Evolutionary conservation across 37 sponge, comb jelly and placozoan species (phyloP), one percentile per base, ranked within the genome.

Genomic region (Aplysina aerophoba): DNA sequence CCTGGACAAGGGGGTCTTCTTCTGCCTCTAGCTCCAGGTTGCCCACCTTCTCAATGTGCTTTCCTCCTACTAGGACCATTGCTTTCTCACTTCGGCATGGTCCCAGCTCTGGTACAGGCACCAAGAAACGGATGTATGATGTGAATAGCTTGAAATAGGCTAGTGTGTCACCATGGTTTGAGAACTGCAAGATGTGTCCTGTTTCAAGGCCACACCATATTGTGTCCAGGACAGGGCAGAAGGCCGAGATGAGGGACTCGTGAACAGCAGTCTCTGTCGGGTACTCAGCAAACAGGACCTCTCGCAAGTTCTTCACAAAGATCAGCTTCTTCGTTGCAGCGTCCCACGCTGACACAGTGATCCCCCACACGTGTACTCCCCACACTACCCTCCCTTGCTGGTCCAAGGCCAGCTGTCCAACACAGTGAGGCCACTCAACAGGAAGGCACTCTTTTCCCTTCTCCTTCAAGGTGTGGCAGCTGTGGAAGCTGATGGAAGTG

Each of bases 181-280:
- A 57, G 17, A 81, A 53, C 60, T 55, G 59, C n/a, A 81, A 24
- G 60, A 81, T 81, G 56, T 81, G 81, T 0, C 81, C 81, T 1
- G 36, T 81, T 1, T 19, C 59, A 27, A 81, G 35, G 27, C 81
- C 81, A 15, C 24, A 15, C 81, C 81, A 81, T 12, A 81, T 35
- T 24, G 33, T 35, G 25, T 81, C 81, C 81, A 81, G 8, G 5
- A 53, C 81, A 33, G 81, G 34, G 61, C 62, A 59, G 61, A 53
- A 27, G 59, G 81, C 81, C 27, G 81, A 58, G 34, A 81, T 81
- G 20, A 57, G 13, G 60, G 59, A 60, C 27, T 27, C 11, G 24
- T 63, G 65, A 31, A 15, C 21, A 22, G 56, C 61, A 41, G 25
- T 34, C 17, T 31, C n/a, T 53, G 78, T 50, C 0, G 78, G 78